phyloP scores from a whole-genome alignment of 2,888 invertebrate species.

The Cephus runcator region DNA sequence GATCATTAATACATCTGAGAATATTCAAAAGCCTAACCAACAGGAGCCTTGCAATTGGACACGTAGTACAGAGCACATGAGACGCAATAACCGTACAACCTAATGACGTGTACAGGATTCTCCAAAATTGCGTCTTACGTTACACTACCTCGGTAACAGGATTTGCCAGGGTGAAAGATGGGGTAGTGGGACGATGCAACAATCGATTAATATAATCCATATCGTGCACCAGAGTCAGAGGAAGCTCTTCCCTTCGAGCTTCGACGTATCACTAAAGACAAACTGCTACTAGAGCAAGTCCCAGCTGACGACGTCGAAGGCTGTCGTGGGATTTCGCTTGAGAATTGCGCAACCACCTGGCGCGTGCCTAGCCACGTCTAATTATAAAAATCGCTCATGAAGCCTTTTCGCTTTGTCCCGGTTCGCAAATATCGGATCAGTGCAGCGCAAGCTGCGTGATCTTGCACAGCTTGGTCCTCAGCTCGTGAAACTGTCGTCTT shows the following conservation, averaged over 20 bases:
- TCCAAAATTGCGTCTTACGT: background rate
- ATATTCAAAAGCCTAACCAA: background rate
- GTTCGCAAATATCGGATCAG: background rate
- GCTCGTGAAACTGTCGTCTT: background rate
- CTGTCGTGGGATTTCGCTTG: background rate
- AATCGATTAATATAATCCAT: conserved; percentile 55
- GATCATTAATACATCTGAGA: background rate
- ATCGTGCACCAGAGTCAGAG: conserved; percentile 1
- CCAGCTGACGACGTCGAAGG: background rate
- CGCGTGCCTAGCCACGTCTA: conserved; percentile 17
- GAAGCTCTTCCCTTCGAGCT: background rate
- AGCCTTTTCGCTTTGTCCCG: background rate
- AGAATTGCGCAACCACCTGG: conserved; percentile 19
- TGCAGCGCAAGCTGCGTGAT: background rate
- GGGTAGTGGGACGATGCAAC: conserved; percentile 38
- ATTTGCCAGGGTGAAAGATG: conserved; percentile 27
- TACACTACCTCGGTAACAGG: conserved; percentile 35
- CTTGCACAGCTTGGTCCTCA: background rate
- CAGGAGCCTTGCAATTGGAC: background rate
- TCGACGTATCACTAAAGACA: background rate
- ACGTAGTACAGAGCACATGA: background rate
- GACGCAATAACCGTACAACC: background rate
- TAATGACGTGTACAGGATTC: background rate
- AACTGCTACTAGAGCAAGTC: background rate
- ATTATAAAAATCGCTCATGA: conserved; percentile 20